Base-by-base conservation (phyloP, 2,113 vertebrate genomes). In the Psammodynastes pulverulentus region DNA sequence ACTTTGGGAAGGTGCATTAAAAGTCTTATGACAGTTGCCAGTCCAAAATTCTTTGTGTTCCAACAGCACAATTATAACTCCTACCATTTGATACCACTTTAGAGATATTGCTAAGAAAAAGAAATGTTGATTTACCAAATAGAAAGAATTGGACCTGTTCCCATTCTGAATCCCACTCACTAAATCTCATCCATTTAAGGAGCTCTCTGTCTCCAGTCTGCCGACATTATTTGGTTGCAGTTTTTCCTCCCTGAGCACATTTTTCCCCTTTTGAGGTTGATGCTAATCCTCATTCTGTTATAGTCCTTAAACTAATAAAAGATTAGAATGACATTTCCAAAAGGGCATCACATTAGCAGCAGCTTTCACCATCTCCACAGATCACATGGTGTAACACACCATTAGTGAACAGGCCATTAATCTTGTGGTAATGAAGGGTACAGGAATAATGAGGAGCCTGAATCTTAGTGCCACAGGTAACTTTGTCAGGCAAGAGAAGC, bases 271-370 rank as follows among this genome's bases (percentile, higher is more conserved):
- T 96, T 86, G 67, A 95, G 93, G 87, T 95, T 96, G 97, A 97
- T 96, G 97, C 96, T 97, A 97, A 97, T 96, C 91, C 79, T 93
- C 93, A 95, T 97, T 96, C 96, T 93, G 94, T 96, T 96, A 93
- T 97, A 93, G 95, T 97, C 96, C 97, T 98, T 98, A 98, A 98
- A 98, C 98, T 97, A 98, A 98, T 98, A 98, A 97, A 97, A 98
- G 98, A 98, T 98, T 97, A 98, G 97, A 94, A 94, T 98, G 98
- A 98, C 98, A 98, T 98, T 98, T 98, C 95, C 96, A 94, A 98
- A 99, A 99, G 98, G 98, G 97, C 98, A 98, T 93, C 89, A 90
- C 96, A 98, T 98, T 98, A 97, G 96, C 97, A 97, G 97, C 95
- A 95, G 88, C 51, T 56, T 96, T 92, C 95, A 54, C 95, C 95